Base-by-base conservation (phyloP, 2,888 invertebrate species). In the Philonicus albiceps region DNA sequence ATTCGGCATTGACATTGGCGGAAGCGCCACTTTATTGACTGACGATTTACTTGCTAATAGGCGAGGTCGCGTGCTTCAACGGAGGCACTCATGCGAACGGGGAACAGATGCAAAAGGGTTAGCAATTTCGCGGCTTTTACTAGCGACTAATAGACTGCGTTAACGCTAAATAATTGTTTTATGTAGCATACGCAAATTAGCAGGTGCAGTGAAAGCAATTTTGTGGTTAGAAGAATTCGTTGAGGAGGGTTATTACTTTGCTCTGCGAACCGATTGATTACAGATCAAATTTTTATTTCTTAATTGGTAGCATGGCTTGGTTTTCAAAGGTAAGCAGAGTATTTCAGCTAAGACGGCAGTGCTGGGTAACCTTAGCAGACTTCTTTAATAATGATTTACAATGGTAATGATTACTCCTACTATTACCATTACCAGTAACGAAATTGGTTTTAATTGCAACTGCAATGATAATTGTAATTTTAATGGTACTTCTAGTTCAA, bases 1-100 rank as follows among this genome's bases (percentile, higher is more conserved):
- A 40, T 43, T 37, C 49, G 78, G 49, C 78, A 78, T 78, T 78
- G 78, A 78, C 78, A 78, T 78, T 78, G 78, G 16, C 27, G 49
- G 37, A 64, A 64, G 27, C 64, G 64, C 64, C 22, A 22, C 64
- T 11, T 64, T 64, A 64, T 64, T 64, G 64, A 64, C 27, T 27
- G 22, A 27, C 19, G 64, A 64, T 64, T 6, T 11, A 11, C 11
- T n/a, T 64, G 64, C 27, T 27, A 27, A 49, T 11, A 11, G 64
- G 64, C 19, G 19, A 3, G 64, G 11, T 64, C 19, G 64, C 64
- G 64, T 27, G 64, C 27, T 11, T 3, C 27, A 3, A 7, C 2
- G 3, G n/a, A n/a, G 64, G 64, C 22, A 64, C 11, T 64, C 64
- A 64, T 3, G 11, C 19, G 64, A 22, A 64, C 64, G 11, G 37